These are phyloP conservation scores for Listrodromus nycthemerus DNA, from an alignment of 2,888 invertebrate species.

Conservation along the genomic window DNA sequence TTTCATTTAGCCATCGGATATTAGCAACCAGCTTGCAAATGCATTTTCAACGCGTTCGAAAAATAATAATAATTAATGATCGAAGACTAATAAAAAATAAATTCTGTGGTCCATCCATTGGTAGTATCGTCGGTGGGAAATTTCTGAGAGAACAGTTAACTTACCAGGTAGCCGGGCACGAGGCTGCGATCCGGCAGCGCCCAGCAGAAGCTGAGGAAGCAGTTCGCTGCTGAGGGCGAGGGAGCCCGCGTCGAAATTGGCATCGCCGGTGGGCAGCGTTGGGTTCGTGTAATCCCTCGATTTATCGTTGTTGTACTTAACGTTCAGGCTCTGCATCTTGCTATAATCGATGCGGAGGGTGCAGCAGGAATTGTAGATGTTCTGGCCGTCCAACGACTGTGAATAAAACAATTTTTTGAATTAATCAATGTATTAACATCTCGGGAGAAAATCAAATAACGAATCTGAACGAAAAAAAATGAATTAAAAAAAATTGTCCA, in stretches of 20 bases:
- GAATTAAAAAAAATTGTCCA: neutral
- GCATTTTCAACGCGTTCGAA: slow-evolving; percentile 3
- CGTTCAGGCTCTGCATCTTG: slow-evolving; percentile 98
- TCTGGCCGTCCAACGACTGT: slow-evolving; percentile 98
- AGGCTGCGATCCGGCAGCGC: slow-evolving; percentile 84
- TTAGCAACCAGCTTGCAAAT: neutral
- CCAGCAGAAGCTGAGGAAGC: slow-evolving; percentile 86
- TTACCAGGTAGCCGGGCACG: slow-evolving; percentile 83
- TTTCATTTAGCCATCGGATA: neutral
- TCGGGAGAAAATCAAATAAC: neutral
- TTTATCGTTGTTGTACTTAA: slow-evolving; percentile 99
- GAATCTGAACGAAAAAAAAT: slow-evolving; percentile 5
- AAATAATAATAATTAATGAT: slow-evolving; percentile 11
- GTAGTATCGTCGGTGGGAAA: neutral
- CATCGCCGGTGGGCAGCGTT: slow-evolving; percentile 97
- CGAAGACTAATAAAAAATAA: slow-evolving; percentile 45
- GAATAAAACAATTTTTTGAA: slow-evolving; percentile 64
- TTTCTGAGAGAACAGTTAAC: slow-evolving; percentile 63
- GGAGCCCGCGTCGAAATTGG: slow-evolving; percentile 88
- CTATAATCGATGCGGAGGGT: slow-evolving; percentile 99
- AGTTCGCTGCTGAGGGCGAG: slow-evolving; percentile 89
- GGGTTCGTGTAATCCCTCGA: slow-evolving; percentile 99
- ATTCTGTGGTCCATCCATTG: slow-evolving; percentile 49
- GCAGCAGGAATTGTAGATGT: slow-evolving; percentile 99
- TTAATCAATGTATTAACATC: neutral